phyloP scores from a whole-genome alignment of 2,113 vertebrate species.

The Seriola rivoliana region DNA sequence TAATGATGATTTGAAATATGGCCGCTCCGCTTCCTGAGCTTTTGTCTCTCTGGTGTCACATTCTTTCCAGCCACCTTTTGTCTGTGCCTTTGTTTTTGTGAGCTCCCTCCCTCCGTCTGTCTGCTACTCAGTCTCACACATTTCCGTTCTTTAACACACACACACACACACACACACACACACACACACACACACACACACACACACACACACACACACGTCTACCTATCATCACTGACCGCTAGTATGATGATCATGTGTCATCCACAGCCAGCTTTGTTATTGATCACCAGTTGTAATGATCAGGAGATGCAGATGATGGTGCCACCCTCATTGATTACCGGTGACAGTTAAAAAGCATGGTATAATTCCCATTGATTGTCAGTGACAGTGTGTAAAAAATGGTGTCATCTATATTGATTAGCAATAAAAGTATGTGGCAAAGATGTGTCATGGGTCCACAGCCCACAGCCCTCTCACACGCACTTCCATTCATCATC shows the following conservation, averaged over 20 bases:
- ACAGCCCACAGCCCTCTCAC: slow-evolving; percentile 39
- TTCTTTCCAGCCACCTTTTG: slow-evolving; percentile 50
- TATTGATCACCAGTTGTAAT: slow-evolving; percentile 62
- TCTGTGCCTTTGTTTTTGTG: slow-evolving; percentile 3
- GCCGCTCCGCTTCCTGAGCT: slow-evolving; percentile 24
- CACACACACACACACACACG: slow-evolving; percentile 11
- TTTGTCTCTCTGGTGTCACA: slow-evolving; percentile 28
- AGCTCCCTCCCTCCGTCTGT: background rate
- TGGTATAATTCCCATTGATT: slow-evolving; percentile 74
- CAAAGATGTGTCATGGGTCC: slow-evolving; percentile 47
- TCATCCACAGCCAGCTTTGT: slow-evolving; percentile 26
- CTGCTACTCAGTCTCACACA: background rate
- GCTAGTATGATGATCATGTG: slow-evolving; percentile 27
- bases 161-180: slow-evolving; percentile 8
- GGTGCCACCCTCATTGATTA: slow-evolving; percentile 72
- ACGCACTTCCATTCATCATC: slow-evolving; percentile 45
- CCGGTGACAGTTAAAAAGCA: slow-evolving; percentile 71
- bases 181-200: slow-evolving; percentile 17
- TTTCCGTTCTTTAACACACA: slow-evolving; percentile 1
- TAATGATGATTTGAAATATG: slow-evolving; percentile 45
- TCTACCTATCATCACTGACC: slow-evolving; percentile 8
- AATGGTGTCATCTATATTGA: slow-evolving; percentile 68
- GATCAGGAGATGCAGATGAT: slow-evolving; percentile 69
- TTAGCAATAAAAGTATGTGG: slow-evolving; percentile 62
- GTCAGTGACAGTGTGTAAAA: slow-evolving; percentile 56